These are phyloP conservation scores for Drosophila baimaii DNA, from an alignment of 1,140 invertebrate species.

Conservation along the genomic window DNA sequence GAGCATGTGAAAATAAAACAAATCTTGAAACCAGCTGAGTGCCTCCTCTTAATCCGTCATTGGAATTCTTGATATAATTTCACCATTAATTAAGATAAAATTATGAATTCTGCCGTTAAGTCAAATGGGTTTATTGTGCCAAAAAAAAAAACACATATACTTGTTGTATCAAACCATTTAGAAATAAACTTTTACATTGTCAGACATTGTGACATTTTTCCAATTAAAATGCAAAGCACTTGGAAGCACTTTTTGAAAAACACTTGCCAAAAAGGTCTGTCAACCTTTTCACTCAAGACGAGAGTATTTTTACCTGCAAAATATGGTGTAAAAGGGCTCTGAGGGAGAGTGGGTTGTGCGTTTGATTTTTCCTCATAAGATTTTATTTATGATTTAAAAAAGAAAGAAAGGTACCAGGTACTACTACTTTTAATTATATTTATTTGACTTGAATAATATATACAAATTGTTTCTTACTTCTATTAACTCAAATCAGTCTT, in stretches of 20 bases:
- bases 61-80: not conserved
- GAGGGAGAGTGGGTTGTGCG: not conserved
- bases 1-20: conserved; percentile 27
- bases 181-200: conserved; percentile 6
- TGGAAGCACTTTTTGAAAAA: not conserved
- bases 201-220: conserved; percentile 16
- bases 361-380: not conserved
- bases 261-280: conserved; percentile 45
- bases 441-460: not conserved
- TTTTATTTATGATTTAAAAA: not conserved
- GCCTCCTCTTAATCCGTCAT: not conserved
- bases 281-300: conserved; percentile 37
- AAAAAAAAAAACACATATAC: too few species aligned
- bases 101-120: not conserved
- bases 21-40: not conserved
- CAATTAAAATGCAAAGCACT: conserved; percentile 5
- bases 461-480: too few species aligned
- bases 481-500: not conserved
- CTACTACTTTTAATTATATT: too few species aligned
- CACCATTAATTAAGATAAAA: not conserved
- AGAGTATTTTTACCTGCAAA: conserved; percentile 1
- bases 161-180: not conserved
- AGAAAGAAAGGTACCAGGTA: too few species aligned
- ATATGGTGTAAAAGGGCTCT: not conserved
- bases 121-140: conserved; percentile 17